Conservation (phyloP, 2,797 vertebrate species). For the Ptychadena robeensis region DNA sequence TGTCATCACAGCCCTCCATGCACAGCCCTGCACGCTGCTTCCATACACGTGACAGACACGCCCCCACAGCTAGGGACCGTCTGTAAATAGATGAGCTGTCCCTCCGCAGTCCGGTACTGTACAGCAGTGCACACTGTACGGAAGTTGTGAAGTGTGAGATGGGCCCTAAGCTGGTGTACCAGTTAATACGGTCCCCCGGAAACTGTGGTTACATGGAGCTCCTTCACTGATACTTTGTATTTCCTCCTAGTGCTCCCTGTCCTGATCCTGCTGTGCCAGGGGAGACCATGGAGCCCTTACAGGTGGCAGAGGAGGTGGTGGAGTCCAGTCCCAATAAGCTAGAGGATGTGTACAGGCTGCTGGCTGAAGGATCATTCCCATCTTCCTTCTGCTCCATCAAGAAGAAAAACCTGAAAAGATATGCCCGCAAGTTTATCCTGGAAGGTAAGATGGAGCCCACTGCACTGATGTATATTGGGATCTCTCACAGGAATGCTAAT, state of each 20-base stretch:
- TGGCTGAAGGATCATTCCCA: slow-evolving; percentile 86
- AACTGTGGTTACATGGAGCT: too few relatives aligned
- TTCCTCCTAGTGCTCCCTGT: too few relatives aligned
- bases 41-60: neutral
- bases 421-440: slow-evolving; percentile 85
- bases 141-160: neutral
- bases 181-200: slow-evolving; percentile 15
- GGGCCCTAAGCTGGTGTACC: slow-evolving; percentile 6
- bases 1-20: neutral
- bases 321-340: slow-evolving; percentile 80
- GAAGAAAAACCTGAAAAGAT: slow-evolving; percentile 88
- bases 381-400: slow-evolving; percentile 81
- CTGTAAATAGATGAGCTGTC: slow-evolving; percentile 15
- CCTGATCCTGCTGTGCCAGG: too few relatives aligned
- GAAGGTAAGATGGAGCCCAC: slow-evolving; percentile 71
- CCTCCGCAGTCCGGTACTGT: too few relatives aligned
- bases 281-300: slow-evolving; percentile 72
- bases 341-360: slow-evolving; percentile 85
- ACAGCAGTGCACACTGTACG: neutral
- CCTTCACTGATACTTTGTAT: too few relatives aligned
- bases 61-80: slow-evolving; percentile 42
- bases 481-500: too few relatives aligned
- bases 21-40: neutral
- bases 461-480: too few relatives aligned
- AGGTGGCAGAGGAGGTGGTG: slow-evolving; percentile 85